Evolutionary conservation across 2,888 invertebrate genomes (phyloP).

Genomic region (Acanthopleura granulata): DNA sequence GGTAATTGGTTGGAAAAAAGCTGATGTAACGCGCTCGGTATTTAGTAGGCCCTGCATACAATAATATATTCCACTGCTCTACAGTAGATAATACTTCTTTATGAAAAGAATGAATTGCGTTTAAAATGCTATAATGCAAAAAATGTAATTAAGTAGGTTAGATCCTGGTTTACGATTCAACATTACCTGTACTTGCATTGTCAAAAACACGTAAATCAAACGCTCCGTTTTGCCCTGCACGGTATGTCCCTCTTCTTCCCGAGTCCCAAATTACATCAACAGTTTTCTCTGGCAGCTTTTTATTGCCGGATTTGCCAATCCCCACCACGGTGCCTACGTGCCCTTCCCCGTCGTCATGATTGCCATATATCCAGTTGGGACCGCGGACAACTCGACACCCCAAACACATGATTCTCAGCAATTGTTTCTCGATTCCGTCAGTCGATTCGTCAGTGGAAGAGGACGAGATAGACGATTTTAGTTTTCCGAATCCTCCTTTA

Average conservation of each 20-base stretch:
- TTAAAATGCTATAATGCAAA: background rate
- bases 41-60: too few species aligned
- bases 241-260: conserved; percentile 73
- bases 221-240: conserved; percentile 85
- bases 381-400: conserved; percentile 63
- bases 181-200: conserved; percentile 83
- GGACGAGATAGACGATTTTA: too few species aligned
- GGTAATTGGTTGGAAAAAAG: too few species aligned
- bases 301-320: conserved; percentile 22
- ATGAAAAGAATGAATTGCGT: background rate
- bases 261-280: conserved; percentile 87
- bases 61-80: too few species aligned
- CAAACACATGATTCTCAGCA: conserved; percentile 20
- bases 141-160: background rate
- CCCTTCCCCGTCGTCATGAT: conserved; percentile 63
- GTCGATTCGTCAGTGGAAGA: too few species aligned
- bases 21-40: too few species aligned
- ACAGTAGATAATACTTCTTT: too few species aligned
- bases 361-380: conserved; percentile 58
- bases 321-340: conserved; percentile 71
- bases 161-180: too few species aligned
- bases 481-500: too few species aligned
- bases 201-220: conserved; percentile 85
- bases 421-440: too few species aligned
- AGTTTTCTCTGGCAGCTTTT: conserved; percentile 79